Evolutionary conservation across 2,888 invertebrate genomes (phyloP).

Genomic region (Meghimatium bilineatum): DNA sequence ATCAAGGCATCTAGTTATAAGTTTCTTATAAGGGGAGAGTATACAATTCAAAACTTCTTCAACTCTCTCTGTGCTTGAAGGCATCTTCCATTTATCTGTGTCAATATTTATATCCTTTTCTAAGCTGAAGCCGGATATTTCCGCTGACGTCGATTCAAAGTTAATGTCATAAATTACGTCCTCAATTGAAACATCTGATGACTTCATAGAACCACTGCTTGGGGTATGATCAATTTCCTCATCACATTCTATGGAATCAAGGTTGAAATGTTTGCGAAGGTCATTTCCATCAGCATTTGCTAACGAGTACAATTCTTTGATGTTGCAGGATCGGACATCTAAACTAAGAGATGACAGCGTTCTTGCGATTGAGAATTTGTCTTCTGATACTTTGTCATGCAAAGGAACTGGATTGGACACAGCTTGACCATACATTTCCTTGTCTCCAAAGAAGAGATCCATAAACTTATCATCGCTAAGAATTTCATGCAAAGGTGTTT

Average conservation of each 20-base stretch:
- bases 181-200: neutral
- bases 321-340: slow-evolving; percentile 27
- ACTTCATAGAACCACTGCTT: neutral
- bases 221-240: neutral
- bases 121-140: neutral
- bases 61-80: neutral
- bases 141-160: neutral
- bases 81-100: neutral
- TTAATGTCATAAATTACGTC: neutral
- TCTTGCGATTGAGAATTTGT: slow-evolving; percentile 35
- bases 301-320: slow-evolving; percentile 42
- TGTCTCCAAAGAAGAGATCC: slow-evolving; percentile 23
- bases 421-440: neutral
- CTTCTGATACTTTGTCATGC: neutral
- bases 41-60: slow-evolving; percentile 26
- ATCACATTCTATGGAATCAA: slow-evolving; percentile 1
- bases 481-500: slow-evolving; percentile 23
- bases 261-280: slow-evolving; percentile 5
- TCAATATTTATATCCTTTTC: neutral
- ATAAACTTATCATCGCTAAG: slow-evolving; percentile 38
- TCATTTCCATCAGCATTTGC: slow-evolving; percentile 44
- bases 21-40: slow-evolving; percentile 31
- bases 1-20: slow-evolving; percentile 34
- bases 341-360: slow-evolving; percentile 38
- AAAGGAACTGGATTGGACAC: neutral